Base-by-base conservation (phyloP, 2,888 invertebrate genomes). In the Dryobota labecula region DNA sequence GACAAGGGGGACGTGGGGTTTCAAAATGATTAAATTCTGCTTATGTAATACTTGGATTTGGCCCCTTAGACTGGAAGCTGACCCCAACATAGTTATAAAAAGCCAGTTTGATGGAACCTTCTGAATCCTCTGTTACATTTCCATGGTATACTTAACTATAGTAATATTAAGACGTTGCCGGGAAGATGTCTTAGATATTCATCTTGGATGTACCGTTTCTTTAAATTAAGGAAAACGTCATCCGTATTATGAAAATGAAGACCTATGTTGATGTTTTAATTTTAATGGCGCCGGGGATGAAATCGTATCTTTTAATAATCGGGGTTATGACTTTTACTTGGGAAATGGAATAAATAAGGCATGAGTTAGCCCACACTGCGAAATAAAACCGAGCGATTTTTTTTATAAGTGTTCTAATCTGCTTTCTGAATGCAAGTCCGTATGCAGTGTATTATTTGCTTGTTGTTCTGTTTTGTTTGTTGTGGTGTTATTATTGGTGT, bases 171-270 rank as follows among this genome's bases (percentile, higher is more conserved):
- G 51, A 45, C 27, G 33, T 56, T n/a, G 18, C 41, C 33, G 18
- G 20, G 3, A 61, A 47, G 60, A 68, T 78, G 33, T 57, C 57
- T 58, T n/a, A 76, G 68, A 56, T 38, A 75, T 68, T 56, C 57
- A 56, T 67, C 51, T 62, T 33, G 38, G 27, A 62, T 51, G 51
- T 24, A 43, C n/a, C 20, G 36, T 24, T 56, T 13, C 13, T 54
- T 53, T 49, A 54, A 60, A 74, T 62, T 63, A 58, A 73, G 47
- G 41, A 43, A 72, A 78, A 79, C 41, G 45, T 51, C 62, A 20
- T 20, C 43, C 27, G 20, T 58, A 15, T 45, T 54, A 54, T 33
- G 41, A 24, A 38, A 53, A 76, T 57, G 30, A 67, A 38, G 49
- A 70, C 20, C n/a, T 6, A 47, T 60, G 78, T 20, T 43, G 41